Conservation (phyloP, 2,113 vertebrate genomes). For the Bos indicus region DNA sequence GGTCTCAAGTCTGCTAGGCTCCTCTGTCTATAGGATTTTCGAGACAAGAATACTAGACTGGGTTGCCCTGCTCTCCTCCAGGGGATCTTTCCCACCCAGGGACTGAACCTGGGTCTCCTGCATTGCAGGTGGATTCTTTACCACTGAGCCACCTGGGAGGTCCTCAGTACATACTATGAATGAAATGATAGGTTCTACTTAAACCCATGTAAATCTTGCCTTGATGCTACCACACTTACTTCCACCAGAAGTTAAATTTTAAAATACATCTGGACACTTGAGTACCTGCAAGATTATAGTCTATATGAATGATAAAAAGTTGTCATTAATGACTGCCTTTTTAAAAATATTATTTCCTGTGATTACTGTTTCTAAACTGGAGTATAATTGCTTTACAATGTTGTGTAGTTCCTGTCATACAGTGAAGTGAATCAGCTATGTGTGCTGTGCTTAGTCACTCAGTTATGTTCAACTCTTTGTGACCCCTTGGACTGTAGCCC, state of each 20-base stretch:
- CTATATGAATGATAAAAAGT: not conserved
- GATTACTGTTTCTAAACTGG: not conserved
- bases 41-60: not conserved
- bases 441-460: not conserved
- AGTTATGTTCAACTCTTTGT: not conserved
- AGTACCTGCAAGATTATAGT: not conserved
- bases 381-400: not conserved
- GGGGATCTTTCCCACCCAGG: not conserved
- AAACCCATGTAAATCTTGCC: not conserved
- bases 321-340: not conserved
- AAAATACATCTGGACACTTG: not conserved
- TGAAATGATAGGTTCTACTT: not conserved
- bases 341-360: not conserved
- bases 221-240: not conserved
- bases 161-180: not conserved
- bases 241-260: not conserved
- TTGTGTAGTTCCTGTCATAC: not conserved
- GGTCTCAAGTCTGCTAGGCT: not conserved
- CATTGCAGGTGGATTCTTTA: not conserved
- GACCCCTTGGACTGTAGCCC: not conserved
- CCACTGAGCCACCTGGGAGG: not conserved
- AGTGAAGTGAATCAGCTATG: not conserved
- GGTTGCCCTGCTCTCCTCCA: not conserved
- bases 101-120: not conserved
- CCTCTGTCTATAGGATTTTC: not conserved